phyloP scores from a whole-genome alignment of 2,797 vertebrate genomes.

The Prunella strophiata region DNA sequence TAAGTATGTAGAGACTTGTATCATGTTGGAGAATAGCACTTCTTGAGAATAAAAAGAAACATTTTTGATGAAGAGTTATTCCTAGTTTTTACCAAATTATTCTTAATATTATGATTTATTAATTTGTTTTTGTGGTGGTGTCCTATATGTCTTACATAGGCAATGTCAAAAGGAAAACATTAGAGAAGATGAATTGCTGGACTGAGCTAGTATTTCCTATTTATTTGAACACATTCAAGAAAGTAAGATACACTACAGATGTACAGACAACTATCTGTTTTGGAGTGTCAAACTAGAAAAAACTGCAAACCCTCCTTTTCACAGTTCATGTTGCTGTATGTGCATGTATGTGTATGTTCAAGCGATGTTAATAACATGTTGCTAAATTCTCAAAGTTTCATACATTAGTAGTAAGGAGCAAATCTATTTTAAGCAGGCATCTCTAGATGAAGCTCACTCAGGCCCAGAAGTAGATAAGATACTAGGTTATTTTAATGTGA shows the following conservation, averaged over 20 bases:
- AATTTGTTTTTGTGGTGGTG: background rate
- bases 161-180: background rate
- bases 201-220: background rate
- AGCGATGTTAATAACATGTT: rapidly evolving
- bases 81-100: background rate
- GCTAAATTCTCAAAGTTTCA: background rate
- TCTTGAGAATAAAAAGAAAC: background rate
- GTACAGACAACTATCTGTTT: background rate
- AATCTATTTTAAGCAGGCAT: background rate
- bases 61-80: background rate
- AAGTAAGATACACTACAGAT: background rate
- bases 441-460: background rate
- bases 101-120: background rate
- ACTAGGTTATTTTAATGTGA: background rate
- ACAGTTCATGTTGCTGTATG: background rate
- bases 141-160: background rate
- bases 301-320: background rate
- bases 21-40: background rate
- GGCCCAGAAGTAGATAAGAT: background rate
- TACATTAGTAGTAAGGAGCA: background rate
- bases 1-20: background rate
- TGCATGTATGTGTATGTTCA: background rate
- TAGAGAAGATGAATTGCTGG: background rate
- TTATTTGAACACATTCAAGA: background rate
- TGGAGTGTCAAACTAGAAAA: background rate